These are phyloP conservation scores for Xiphorhynchus erythropygius DNA, from an alignment of 2,797 vertebrate species.

Conservation along the genomic window DNA sequence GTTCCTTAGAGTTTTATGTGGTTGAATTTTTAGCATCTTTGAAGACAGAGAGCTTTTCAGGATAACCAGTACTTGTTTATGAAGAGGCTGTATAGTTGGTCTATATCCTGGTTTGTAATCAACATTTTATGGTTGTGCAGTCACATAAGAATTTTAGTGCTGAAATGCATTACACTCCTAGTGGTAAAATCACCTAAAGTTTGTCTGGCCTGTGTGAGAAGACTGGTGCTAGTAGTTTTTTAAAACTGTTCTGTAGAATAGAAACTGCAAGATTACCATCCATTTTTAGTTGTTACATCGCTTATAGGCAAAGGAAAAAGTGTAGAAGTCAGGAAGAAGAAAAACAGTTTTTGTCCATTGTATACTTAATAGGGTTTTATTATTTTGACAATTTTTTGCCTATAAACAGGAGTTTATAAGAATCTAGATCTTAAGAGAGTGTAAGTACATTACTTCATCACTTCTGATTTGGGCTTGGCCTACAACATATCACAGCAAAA, in stretches of 20 bases:
- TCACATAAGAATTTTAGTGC: background rate
- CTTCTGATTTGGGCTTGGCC: background rate
- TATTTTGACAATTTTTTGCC: background rate
- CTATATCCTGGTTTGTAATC: background rate
- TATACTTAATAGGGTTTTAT: background rate
- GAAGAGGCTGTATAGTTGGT: background rate
- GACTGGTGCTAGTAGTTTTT: background rate
- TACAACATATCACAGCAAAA: background rate
- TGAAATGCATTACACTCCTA: background rate
- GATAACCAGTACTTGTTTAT: background rate
- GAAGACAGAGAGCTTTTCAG: background rate
- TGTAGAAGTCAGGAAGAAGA: background rate
- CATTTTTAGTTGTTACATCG: background rate
- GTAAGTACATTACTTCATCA: background rate
- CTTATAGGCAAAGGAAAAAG: fast-evolving
- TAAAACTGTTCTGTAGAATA: background rate
- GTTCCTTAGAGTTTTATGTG: background rate
- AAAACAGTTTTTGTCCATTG: background rate
- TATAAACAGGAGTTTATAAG: background rate
- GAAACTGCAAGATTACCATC: background rate
- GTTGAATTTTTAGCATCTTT: background rate
- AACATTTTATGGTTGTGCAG: background rate
- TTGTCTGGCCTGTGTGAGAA: background rate
- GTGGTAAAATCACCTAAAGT: background rate
- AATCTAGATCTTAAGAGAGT: background rate